A percentile compares a stretch with the other conserved stretches of the same genome.
phyloP scores from a whole-genome alignment of 2,888 invertebrate genomes.

The Drosophila demipolita region DNA sequence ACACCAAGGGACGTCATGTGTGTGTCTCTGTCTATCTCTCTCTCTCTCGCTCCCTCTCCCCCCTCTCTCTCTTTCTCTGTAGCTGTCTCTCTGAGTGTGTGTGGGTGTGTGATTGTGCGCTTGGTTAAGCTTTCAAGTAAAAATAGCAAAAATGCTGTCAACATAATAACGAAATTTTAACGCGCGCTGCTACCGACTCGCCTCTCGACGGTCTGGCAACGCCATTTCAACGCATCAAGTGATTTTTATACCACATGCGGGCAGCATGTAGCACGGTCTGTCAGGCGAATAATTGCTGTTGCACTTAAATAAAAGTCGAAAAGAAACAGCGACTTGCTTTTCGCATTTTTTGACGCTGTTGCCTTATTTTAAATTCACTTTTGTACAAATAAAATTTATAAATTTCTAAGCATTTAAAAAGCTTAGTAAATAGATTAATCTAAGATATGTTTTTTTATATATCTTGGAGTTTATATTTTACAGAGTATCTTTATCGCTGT shows the following conservation, averaged over 20 bases:
- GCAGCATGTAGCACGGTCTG: slow-evolving; percentile 5
- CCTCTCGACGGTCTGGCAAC: slow-evolving; percentile 62
- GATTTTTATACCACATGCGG: slow-evolving; percentile 48
- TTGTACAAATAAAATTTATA: background rate
- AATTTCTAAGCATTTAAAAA: background rate
- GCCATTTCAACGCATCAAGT: slow-evolving; percentile 74
- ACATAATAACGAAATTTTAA: slow-evolving; percentile 80
- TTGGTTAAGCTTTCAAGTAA: slow-evolving; percentile 81
- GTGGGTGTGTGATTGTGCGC: slow-evolving; percentile 50
- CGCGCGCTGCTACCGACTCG: slow-evolving; percentile 65
- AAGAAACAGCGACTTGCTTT: background rate
- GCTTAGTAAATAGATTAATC: background rate
- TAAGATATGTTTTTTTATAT: background rate
- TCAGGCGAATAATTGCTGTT: background rate
- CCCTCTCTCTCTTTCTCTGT: background rate
- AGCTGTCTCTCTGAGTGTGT: slow-evolving; percentile 14
- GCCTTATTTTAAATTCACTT: background rate
- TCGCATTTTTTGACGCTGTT: background rate
- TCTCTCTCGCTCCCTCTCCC: background rate
- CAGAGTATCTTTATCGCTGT: slow-evolving; percentile 15
- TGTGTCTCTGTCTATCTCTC: slow-evolving; percentile 2
- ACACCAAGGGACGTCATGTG: slow-evolving; percentile 65
- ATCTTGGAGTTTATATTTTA: background rate
- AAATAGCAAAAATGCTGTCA: slow-evolving; percentile 81
- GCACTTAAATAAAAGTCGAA: background rate